Evolutionary conservation across 2,113 vertebrate species (phyloP).

Genomic region (Carassius gibelio): DNA sequence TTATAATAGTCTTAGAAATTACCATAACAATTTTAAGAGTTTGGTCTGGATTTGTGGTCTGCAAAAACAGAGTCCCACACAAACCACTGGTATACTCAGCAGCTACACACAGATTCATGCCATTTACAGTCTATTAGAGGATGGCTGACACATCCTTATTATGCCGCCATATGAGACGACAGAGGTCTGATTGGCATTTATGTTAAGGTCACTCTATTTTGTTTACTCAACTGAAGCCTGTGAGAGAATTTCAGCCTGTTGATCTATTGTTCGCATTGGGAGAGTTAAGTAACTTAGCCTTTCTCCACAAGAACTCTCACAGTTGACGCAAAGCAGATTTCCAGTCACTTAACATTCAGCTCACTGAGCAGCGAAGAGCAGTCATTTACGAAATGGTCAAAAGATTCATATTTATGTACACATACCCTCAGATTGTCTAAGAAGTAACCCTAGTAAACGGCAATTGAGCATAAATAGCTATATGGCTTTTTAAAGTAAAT

Average conservation of each 20-base stretch:
- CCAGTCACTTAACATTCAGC: conserved; percentile 35
- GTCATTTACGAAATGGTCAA: conserved; percentile 33
- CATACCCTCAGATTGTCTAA: conserved; percentile 4
- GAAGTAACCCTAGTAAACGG: conserved; percentile 24
- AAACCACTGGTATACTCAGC: background rate
- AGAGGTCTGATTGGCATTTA: conserved; percentile 42
- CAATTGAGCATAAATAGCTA: conserved; percentile 29
- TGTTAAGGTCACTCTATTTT: conserved; percentile 45
- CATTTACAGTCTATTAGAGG: background rate
- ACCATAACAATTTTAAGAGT: too few species aligned
- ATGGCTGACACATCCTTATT: conserved; percentile 18
- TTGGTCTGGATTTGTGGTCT: background rate
- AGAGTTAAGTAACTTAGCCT: conserved; percentile 40
- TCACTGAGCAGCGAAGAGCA: conserved; percentile 3
- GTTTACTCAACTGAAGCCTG: conserved; percentile 18
- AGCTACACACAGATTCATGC: background rate
- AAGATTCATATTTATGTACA: conserved; percentile 25
- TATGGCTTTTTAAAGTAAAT: conserved; percentile 20
- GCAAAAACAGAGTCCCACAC: background rate
- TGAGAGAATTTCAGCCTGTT: conserved; percentile 22
- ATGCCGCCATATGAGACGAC: conserved; percentile 12
- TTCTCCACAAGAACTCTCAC: conserved; percentile 18
- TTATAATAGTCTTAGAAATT: too few species aligned
- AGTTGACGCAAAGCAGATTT: conserved; percentile 31
- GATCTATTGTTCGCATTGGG: conserved; percentile 34